Evolutionary conservation across 2,888 invertebrate species (phyloP), one percentile per base, ranked within the genome.

Genomic region (Sarcophaga rosellei): DNA sequence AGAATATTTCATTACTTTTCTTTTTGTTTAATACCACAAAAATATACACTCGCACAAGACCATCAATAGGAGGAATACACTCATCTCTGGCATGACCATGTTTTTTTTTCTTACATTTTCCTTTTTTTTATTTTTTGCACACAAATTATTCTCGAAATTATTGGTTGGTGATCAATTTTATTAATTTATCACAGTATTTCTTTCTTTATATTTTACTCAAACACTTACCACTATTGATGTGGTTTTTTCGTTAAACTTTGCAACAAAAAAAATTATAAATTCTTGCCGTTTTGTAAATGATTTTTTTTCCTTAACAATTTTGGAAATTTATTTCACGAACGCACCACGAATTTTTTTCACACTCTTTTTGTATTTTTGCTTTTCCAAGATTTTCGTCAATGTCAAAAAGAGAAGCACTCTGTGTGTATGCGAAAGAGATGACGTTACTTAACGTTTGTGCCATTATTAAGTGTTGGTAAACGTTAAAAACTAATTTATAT

Each of bases 161-260:
- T 53, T 53, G 17, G 12, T 63, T n/a, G 59, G 10, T n/a, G 15
- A 68, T 17, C 17, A 59, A 81, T 57, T 80, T 72, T 1, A 44
- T 57, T 76, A 57, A 17, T 44, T 59, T 15, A 57, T 23, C 47
- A 23, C 47, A 68, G 21, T 61, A 5, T 65, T 63, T 53, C 17
- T 61, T 63, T 8, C 11, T n/a, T n/a, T n/a, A n/a, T n/a, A 75
- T 65, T 63, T 53, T n/a, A 53, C 53, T 8, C 4, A 15, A 75
- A 62, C 86, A 88, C 89, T 89, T 88, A 89, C 89, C 88, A 88
- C 88, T 88, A 88, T 73, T 88, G 83, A 82, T 78, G 84, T 84
- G 79, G 81, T 21, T 88, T 87, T 85, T 81, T 87, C 88, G 70
- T 75, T 75, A 81, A 85, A 85, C 88, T 88, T 88, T 85, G 80